Evolutionary conservation across 2,888 invertebrate species (phyloP), one percentile per base, ranked within the genome.

Genomic region (Drosophila prolongata): DNA sequence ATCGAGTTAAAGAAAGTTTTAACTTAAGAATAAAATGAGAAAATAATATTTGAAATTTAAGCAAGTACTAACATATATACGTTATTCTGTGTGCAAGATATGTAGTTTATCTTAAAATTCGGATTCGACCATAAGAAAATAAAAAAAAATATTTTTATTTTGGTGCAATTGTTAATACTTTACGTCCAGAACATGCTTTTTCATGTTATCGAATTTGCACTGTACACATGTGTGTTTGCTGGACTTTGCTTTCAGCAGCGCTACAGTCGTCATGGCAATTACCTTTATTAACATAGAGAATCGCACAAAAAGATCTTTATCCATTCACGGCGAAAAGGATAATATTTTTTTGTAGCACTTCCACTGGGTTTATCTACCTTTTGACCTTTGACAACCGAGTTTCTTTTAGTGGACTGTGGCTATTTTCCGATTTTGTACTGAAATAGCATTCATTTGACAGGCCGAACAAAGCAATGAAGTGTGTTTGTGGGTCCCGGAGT

Each of bases 251-350:
- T 66, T 44, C 66, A 65, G 30, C 66, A 46, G 66, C 53, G 53
- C 40, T 46, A 35, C 66, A 54, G 34, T 40, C 37, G 30, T 46
- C 66, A 61, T 61, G 49, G 49, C 62, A 61, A 49, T 64, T 61
- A 64, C 64, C 62, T 64, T 64, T 62, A 62, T 62, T 62, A 62
- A 47, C 62, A 47, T 38, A 35, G 46, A 67, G 38, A 34, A 10
- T 10, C 11, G n/a, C 40, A 55, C 34, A 46, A 67, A 59, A 19
- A 47, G 30, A 68, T 54, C 66, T n/a, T 16, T 68, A 68, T 68
- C 68, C 55, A 35, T 67, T 67, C 55, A 19, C 27, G n/a, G 54
- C 11, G 10, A 46, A 27, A 38, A 50, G 14, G 37, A 67, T 55
- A 40, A 55, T 13, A 34, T 42, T 49, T 50, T 64, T 53, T 46